A percentile compares a stretch with the other conserved stretches of the same genome.
These are phyloP conservation scores for Epinephelus fuscoguttatus DNA, from an alignment of 2,113 vertebrate genomes.

Conservation along the genomic window DNA sequence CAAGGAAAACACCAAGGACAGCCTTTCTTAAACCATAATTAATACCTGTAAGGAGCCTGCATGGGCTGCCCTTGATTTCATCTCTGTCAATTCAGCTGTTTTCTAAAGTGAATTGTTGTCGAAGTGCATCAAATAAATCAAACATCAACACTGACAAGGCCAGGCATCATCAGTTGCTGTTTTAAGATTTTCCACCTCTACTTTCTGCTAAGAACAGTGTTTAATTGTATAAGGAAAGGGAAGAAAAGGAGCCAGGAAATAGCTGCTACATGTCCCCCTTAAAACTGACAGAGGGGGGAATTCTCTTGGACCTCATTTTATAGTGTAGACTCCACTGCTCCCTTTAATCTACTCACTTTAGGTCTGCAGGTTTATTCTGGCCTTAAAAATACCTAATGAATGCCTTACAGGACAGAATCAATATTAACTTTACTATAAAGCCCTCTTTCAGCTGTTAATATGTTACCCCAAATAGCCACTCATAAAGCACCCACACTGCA, in stretches of 20 bases:
- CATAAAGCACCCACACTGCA: slow-evolving; percentile 90
- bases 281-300: neutral
- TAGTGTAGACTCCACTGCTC: neutral
- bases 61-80: slow-evolving; percentile 9
- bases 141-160: slow-evolving; percentile 26
- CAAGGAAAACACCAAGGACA: slow-evolving; percentile 18
- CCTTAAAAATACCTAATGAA: neutral
- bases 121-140: slow-evolving; percentile 42
- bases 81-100: slow-evolving; percentile 18
- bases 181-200: neutral
- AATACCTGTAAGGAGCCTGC: slow-evolving; percentile 5
- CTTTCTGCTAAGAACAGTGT: slow-evolving; percentile 6
- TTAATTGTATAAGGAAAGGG: neutral
- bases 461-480: neutral
- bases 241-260: neutral
- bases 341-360: neutral
- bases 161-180: neutral
- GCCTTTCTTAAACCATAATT: neutral
- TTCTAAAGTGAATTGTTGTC: slow-evolving; percentile 26
- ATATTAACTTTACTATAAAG: neutral
- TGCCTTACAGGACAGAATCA: slow-evolving; percentile 7
- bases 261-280: neutral
- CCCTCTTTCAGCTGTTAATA: neutral
- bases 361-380: neutral
- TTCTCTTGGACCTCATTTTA: neutral